phyloP scores from a whole-genome alignment of 2,888 invertebrate species.

The Penaeus monodon region DNA sequence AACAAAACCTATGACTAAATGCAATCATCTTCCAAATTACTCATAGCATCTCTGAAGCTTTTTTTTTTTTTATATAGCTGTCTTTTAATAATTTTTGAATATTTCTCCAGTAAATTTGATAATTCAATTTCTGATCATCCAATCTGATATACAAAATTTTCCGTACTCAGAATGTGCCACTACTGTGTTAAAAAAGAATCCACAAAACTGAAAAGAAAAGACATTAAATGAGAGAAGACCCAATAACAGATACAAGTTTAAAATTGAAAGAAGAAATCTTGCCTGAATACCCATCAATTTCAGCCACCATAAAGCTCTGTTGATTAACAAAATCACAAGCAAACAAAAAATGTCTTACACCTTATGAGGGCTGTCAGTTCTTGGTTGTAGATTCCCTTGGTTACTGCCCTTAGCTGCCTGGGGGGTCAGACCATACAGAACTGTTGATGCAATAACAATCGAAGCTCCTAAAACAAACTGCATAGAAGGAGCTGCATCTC shows the following conservation, averaged over 20 bases:
- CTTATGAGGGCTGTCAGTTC: constrained; percentile 46
- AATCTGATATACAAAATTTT: neutral
- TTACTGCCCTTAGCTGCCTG: constrained; percentile 21
- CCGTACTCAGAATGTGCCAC: constrained; percentile 7
- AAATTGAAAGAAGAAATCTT: neutral
- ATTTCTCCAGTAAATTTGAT: neutral
- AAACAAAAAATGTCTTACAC: constrained; percentile 50
- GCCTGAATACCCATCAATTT: neutral
- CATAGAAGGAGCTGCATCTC: constrained; percentile 69
- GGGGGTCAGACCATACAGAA: constrained; percentile 70
- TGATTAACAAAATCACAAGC: constrained; percentile 2
- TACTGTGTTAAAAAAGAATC: neutral
- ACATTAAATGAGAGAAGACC: too few relatives aligned
- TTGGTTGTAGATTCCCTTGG: neutral
- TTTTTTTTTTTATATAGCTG: too few relatives aligned
- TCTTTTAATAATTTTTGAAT: neutral
- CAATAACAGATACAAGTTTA: too few relatives aligned
- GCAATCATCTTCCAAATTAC: too few relatives aligned
- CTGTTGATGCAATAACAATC: constrained; percentile 71
- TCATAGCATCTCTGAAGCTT: too few relatives aligned
- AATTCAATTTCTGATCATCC: neutral
- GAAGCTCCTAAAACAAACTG: constrained; percentile 69
- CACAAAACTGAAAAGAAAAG: too few relatives aligned
- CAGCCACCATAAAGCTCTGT: constrained; percentile 5
- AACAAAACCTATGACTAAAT: too few relatives aligned